Evolutionary conservation across 2,888 invertebrate species (phyloP).

Genomic region (Lomographa bimaculata): DNA sequence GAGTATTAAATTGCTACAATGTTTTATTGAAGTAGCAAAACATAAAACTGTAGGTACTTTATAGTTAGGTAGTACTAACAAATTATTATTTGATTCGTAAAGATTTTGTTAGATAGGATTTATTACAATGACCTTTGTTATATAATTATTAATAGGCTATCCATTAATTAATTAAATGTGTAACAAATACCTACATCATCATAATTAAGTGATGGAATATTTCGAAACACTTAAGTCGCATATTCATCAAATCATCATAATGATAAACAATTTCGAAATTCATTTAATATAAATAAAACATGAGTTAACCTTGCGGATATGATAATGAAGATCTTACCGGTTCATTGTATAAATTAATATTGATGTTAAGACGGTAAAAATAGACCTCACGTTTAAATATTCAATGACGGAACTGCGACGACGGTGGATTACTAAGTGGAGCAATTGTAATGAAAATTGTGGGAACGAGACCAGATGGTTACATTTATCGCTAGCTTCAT

Average conservation of each 20-base stretch:
- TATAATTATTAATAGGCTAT: no score
- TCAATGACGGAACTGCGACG: conserved; percentile 34
- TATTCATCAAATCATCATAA: neutral
- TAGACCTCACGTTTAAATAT: conserved; percentile 32
- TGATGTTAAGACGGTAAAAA: conserved; percentile 24
- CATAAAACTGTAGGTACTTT: no score
- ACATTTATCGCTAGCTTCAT: conserved; percentile 6
- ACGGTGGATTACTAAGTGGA: conserved; percentile 33
- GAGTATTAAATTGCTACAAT: no score
- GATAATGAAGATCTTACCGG: conserved; percentile 15
- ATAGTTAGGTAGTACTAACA: no score
- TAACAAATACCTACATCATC: no score
- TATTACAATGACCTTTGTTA: no score
- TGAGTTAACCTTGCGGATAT: conserved; percentile 24
- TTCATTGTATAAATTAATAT: conserved; percentile 17
- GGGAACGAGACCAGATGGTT: conserved; percentile 47
- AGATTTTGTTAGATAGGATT: no score
- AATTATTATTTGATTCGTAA: no score
- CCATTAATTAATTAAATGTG: no score
- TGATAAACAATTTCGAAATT: conserved; percentile 4
- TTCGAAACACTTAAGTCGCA: conserved; percentile 18
- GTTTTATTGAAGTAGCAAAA: no score
- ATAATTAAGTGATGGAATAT: conserved; percentile 19
- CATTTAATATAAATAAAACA: conserved; percentile 12
- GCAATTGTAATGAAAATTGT: conserved; percentile 39